Conservation (phyloP, 2,888 invertebrate genomes). For the Amblyjoppa proteus region DNA sequence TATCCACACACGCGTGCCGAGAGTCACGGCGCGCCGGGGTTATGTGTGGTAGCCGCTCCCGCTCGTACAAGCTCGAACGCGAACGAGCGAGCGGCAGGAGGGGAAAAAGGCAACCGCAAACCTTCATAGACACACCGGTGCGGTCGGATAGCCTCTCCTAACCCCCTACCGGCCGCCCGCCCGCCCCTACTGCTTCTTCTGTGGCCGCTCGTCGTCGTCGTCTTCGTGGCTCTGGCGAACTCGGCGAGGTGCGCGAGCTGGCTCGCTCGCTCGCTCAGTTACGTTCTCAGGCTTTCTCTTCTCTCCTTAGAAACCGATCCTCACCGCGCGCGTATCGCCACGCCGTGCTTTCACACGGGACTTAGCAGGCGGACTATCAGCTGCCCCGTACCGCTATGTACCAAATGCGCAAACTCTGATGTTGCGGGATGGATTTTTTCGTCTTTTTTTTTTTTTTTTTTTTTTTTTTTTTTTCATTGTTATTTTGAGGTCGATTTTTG, state of each 20-base stretch:
- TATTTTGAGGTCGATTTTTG: not conserved
- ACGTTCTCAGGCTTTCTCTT: slow-evolving; percentile 85
- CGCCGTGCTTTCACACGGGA: slow-evolving; percentile 82
- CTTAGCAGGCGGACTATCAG: slow-evolving; percentile 64
- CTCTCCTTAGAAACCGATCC: slow-evolving; percentile 83
- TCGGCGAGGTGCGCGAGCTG: slow-evolving; percentile 63
- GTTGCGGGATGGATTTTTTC: not conserved
- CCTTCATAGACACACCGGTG: slow-evolving; percentile 56
- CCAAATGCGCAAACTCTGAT: slow-evolving; percentile 29
- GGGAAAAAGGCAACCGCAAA: slow-evolving; percentile 14
- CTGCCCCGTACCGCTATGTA: slow-evolving; percentile 45
- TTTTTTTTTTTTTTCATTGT: not conserved
- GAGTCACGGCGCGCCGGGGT: slow-evolving; percentile 39
- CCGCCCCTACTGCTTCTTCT: slow-evolving; percentile 15
- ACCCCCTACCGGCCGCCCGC: slow-evolving; percentile 10
- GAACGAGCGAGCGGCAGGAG: slow-evolving; percentile 18
- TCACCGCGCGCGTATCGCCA: slow-evolving; percentile 67
- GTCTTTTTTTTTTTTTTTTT: not conserved
- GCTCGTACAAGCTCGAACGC: slow-evolving; percentile 24
- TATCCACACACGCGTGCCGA: slow-evolving; percentile 46
- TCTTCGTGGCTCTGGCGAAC: slow-evolving; percentile 56
- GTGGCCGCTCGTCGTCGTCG: slow-evolving; percentile 39
- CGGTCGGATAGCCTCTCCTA: slow-evolving; percentile 53
- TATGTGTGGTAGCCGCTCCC: slow-evolving; percentile 70
- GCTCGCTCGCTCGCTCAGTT: slow-evolving; percentile 72